Evolutionary conservation across 2,888 invertebrate genomes (phyloP).

Genomic region (Psococerastis gibbosa): DNA sequence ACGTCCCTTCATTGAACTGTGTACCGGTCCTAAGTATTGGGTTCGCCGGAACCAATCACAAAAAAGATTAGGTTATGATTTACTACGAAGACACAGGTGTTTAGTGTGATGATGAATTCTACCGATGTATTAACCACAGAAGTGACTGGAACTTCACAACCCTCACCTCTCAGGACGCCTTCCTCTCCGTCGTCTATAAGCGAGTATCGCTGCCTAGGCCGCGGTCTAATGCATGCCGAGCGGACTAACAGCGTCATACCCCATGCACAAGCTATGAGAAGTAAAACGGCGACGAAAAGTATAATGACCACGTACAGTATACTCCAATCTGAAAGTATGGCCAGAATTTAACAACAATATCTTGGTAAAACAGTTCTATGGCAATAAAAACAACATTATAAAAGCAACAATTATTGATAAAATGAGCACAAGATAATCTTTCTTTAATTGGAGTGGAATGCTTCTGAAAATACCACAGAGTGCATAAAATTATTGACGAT

Average conservation of each 20-base stretch:
- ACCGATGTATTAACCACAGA: neutral
- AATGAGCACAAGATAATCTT: too few species aligned
- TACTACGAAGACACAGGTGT: neutral
- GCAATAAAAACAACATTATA: too few species aligned
- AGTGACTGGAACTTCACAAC: conserved; percentile 29
- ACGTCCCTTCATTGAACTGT: too few species aligned
- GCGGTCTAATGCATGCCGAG: conserved; percentile 27
- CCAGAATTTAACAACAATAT: neutral
- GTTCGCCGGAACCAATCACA: too few species aligned
- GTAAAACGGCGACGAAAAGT: conserved; percentile 34
- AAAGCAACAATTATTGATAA: too few species aligned
- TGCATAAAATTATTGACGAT: too few species aligned
- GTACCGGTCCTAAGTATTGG: too few species aligned
- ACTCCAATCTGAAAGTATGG: conserved; percentile 58
- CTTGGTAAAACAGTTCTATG: too few species aligned
- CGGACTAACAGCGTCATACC: conserved; percentile 42
- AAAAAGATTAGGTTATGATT: too few species aligned
- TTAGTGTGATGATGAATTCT: neutral
- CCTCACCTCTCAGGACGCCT: conserved; percentile 30
- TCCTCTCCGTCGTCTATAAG: conserved; percentile 55
- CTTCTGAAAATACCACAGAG: too few species aligned
- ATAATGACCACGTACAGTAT: conserved; percentile 78
- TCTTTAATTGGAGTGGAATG: too few species aligned
- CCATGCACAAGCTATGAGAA: conserved; percentile 43
- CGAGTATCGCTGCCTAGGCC: conserved; percentile 38